These are phyloP conservation scores for Entosphenus tridentatus DNA, from an alignment of 2,113 vertebrate genomes.

Conservation along the genomic window DNA sequence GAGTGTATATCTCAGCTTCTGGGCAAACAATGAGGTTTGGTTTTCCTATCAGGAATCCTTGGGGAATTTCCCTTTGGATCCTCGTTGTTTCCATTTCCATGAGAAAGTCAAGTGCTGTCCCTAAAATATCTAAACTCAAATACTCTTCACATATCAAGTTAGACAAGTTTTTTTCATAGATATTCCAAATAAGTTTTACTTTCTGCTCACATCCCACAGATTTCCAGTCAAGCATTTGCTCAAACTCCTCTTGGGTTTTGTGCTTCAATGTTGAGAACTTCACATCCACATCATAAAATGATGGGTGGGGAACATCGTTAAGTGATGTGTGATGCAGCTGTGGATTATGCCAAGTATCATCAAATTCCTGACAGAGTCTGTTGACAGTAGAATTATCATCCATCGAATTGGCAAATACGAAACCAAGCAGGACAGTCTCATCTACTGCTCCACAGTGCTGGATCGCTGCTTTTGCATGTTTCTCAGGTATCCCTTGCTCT, in stretches of 20 bases:
- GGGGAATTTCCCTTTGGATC: slow-evolving; percentile 27
- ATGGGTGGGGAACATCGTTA: too few species aligned
- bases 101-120: slow-evolving; percentile 30
- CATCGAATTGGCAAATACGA: background rate
- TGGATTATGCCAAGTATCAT: background rate
- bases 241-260: too few species aligned
- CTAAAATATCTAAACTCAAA: slow-evolving; percentile 26
- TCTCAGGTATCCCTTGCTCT: background rate
- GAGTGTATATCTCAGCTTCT: slow-evolving; percentile 19
- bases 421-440: background rate
- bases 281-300: too few species aligned
- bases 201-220: too few species aligned
- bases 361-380: slow-evolving; percentile 1
- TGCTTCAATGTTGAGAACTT: too few species aligned
- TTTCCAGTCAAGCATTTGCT: too few species aligned
- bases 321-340: too few species aligned
- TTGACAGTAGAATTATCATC: background rate
- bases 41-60: slow-evolving; percentile 17
- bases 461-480: slow-evolving; percentile 2
- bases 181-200: background rate
- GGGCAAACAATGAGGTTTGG: slow-evolving; percentile 28
- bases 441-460: background rate
- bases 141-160: slow-evolving; percentile 3
- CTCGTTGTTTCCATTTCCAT: slow-evolving; percentile 11
- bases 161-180: slow-evolving; percentile 1